Base-by-base conservation (phyloP, 2,888 invertebrate species). In the Drosophila birchii region DNA sequence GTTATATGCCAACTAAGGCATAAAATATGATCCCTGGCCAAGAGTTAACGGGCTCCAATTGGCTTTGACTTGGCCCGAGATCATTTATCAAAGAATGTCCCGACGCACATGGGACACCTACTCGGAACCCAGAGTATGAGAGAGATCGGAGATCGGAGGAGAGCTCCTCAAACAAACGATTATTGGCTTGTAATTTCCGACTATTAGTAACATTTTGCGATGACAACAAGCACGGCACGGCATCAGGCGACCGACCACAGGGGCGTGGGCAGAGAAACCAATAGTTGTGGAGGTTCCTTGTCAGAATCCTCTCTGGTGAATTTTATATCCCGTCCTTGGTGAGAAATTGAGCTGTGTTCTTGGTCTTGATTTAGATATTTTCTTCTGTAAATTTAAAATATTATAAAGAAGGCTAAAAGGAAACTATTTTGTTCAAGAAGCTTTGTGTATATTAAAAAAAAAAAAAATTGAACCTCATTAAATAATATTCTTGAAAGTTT, bases 201-300 rank as follows among this genome's bases (percentile, higher is more conserved):
- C 86, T 86, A 86, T 86, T 86, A 86, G 88, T 87, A 86, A 87
- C 77, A 87, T 84, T 84, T 80, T 78, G 87, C 78, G 79, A 81
- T 85, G 86, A 86, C 88, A 86, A 80, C 86, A 72, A 78, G 75
- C 80, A 56, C 83, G 78, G 75, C 80, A 56, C 83, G 78, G 80
- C 88, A 77, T 88, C 73, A 72, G 32, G n/a, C n/a, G n/a, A n/a
- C n/a, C 23, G 43, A 18, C 36, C 49, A 29, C 43, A 57, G 49
- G 38, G 68, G 23, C 58, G 58, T 69, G 43, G 68, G 69, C 16
- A 14, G 26, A n/a, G 26, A n/a, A 39, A 7, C 16, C 32, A 67
- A 45, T 41, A 38, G 29, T 26, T 34, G 12, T 8, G 20, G 12
- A n/a, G 16, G 36, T 53, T 53, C 36, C 66, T 34, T 29, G 39